Base-by-base conservation (phyloP, 2,888 invertebrate species). In the Sicus ferrugineus region DNA sequence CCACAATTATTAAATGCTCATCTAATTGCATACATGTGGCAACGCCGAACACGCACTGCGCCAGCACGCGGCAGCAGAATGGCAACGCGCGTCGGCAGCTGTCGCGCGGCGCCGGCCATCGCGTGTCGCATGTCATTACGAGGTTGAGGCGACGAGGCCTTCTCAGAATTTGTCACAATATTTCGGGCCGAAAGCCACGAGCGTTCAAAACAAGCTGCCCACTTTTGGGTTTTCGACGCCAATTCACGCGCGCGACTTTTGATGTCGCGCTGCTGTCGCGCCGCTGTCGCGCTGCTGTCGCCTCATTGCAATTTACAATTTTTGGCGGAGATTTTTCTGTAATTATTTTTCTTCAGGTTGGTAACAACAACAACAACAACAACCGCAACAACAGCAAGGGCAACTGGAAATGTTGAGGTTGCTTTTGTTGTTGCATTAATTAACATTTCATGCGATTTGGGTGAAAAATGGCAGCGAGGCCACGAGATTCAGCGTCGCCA, bases 1-100 rank as follows among this genome's bases (percentile, higher is more conserved):
- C 73, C 76, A 78, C 77, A 77, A 79, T 79, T 77, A 79, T 78
- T 78, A 75, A 77, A 72, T 73, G 75, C 76, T 77, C 77, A 78
- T 79, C 78, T 77, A 76, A 76, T 77, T 77, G 76, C 74, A 77
- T 74, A 77, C 76, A 78, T 79, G 77, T 74, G 75, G 75, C 77
- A 76, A 71, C 74, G 71, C 56, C 19, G 30, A 21, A 58, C 58
- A 42, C 38, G 56, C 56, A 58, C 23, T 23, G n/a, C 38, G 54
- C 65, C 23, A 58, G 30, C n/a, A 28, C 58, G n/a, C n/a, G n/a
- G 23, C 50, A 19, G 50, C 19, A 58, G 16, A 58, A 58, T 16
- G 16, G 31, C 52, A 5, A 58, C 30, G 19, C 58, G 58, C n/a
- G 3, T 30, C 58, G n/a, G 30, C 28, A 58, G 62, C 28, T 16